These are phyloP conservation scores for Pachypeltis micranthus DNA, from an alignment of 1,140 invertebrate species.

Conservation along the genomic window DNA sequence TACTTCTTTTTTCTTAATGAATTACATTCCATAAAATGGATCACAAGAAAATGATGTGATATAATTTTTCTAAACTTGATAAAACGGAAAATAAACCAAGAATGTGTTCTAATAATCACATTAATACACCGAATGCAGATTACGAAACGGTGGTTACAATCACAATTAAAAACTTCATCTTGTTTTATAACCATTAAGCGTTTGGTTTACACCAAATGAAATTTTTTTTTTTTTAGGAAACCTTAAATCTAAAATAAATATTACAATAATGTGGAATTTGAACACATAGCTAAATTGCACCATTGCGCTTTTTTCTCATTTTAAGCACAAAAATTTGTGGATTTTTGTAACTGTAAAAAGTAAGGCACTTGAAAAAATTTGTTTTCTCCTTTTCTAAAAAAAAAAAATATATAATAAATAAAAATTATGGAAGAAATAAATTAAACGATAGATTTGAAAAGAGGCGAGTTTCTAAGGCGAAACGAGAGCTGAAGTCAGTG, in stretches of 20 bases:
- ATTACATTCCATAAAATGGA: not conserved
- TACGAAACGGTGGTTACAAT: conserved; percentile 2
- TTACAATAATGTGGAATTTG: conserved; percentile 6
- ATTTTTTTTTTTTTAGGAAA: too few relatives aligned
- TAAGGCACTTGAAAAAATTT: conserved; percentile 1
- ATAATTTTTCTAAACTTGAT: not conserved
- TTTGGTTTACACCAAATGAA: too few relatives aligned
- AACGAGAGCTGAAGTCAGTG: too few relatives aligned
- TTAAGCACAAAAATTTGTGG: conserved; percentile 6
- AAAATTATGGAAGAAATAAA: not conserved
- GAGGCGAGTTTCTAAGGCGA: not conserved
- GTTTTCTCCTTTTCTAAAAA: not conserved
- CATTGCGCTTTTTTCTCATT: not conserved
- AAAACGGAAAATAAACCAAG: not conserved
- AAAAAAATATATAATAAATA: not conserved
- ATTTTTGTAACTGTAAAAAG: not conserved
- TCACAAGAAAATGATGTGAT: conserved; percentile 2
- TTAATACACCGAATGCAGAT: conserved; percentile 2
- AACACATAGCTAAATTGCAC: conserved; percentile 9
- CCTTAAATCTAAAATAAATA: conserved; percentile 7
- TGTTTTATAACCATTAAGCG: not conserved
- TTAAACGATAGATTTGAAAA: not conserved
- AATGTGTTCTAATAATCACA: not conserved
- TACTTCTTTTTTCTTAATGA: not conserved
- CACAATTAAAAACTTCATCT: not conserved